phyloP scores from a whole-genome alignment of 2,113 vertebrate species.

The Opisthocomus hoazin region DNA sequence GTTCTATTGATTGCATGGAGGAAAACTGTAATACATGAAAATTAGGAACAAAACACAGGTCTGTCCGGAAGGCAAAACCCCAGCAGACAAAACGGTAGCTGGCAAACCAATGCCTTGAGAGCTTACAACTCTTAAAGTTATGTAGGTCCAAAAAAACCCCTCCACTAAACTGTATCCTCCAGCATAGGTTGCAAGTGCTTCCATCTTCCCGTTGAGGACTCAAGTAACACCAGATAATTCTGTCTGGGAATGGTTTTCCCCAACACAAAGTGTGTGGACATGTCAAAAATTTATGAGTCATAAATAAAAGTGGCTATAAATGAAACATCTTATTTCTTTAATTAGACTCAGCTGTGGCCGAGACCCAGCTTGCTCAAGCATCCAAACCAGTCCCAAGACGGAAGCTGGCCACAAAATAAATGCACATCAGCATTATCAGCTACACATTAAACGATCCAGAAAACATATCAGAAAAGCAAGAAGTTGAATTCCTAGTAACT shows the following conservation, averaged over 20 bases:
- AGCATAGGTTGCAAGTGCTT: background rate
- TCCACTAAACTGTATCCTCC: background rate
- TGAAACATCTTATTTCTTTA: background rate
- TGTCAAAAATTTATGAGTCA: background rate
- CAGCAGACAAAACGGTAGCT: background rate
- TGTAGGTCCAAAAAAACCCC: background rate
- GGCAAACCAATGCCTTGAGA: background rate
- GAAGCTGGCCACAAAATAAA: background rate
- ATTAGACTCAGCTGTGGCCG: background rate
- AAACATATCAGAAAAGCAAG: background rate
- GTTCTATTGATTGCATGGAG: background rate
- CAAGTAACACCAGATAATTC: background rate
- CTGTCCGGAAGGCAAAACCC: background rate
- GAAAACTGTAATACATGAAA: background rate
- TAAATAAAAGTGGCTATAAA: background rate
- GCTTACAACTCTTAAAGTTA: background rate
- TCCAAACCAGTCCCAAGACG: rapidly evolving
- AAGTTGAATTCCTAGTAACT: background rate
- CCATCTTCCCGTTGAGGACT: background rate
- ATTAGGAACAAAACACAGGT: background rate
- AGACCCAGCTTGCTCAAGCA: background rate
- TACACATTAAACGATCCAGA: background rate
- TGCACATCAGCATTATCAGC: background rate
- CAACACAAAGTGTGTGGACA: background rate
- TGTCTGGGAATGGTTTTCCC: background rate